Conservation (phyloP, 1,140 invertebrate species). For the Chionoecetes opilio region DNA sequence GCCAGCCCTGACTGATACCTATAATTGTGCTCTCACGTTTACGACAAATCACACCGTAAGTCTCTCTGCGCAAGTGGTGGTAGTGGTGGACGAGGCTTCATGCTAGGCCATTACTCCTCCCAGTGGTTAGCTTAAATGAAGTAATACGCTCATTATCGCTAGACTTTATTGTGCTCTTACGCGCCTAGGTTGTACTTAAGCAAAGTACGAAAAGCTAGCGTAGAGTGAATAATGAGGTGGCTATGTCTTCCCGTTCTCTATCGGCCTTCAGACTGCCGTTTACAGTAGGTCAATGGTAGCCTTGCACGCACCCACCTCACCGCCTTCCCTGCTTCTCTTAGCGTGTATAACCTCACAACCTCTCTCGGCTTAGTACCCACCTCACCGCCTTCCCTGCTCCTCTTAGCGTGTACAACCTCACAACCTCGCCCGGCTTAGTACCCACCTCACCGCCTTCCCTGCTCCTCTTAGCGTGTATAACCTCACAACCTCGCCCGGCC, state of each 20-base stretch:
- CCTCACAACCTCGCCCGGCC: no score
- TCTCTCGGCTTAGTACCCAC: no score
- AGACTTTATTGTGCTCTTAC: slow-evolving; percentile 29
- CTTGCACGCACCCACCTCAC: neutral
- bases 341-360: neutral
- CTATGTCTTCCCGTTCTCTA: slow-evolving; percentile 4
- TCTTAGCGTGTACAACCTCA: no score
- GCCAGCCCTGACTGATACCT: neutral
- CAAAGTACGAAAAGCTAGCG: slow-evolving; percentile 4
- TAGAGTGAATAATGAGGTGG: slow-evolving; percentile 9
- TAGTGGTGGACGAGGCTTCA: neutral
- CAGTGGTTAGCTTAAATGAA: slow-evolving; percentile 18
- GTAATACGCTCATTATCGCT: slow-evolving; percentile 28
- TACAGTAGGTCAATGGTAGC: neutral
- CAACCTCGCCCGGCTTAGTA: no score
- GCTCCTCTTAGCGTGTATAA: no score
- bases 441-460: neutral
- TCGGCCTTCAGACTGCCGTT: neutral
- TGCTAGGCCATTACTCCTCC: neutral
- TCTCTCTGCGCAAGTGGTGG: neutral
- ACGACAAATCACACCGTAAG: slow-evolving; percentile 27
- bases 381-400: no score
- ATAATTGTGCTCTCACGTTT: neutral
- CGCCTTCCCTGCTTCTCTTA: neutral
- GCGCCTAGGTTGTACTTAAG: slow-evolving; percentile 13